phyloP scores from a whole-genome alignment of 2,888 invertebrate genomes.

The Rhagonycha lutea region DNA sequence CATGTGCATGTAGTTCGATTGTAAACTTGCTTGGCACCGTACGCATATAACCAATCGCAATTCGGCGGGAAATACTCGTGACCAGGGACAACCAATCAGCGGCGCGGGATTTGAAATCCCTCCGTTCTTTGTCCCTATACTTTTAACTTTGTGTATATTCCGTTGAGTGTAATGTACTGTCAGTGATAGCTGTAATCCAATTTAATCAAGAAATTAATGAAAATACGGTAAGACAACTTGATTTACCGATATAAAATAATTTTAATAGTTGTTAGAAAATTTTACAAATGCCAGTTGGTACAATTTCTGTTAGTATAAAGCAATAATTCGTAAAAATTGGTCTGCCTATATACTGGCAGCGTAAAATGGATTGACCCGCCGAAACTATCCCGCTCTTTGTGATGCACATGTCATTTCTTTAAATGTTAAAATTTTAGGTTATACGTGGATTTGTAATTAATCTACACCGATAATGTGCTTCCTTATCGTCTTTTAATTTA shows the following conservation, averaged over 20 bases:
- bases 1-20: conserved; percentile 43
- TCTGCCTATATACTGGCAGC: conserved; percentile 29
- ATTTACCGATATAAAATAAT: conserved; percentile 68
- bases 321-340: conserved; percentile 38
- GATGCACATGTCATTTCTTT: conserved; percentile 42
- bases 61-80: conserved; percentile 54
- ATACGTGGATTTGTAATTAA: conserved; percentile 5
- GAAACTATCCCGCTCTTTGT: conserved; percentile 54
- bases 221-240: conserved; percentile 69
- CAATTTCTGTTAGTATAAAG: conserved; percentile 51
- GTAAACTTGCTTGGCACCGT: conserved; percentile 15
- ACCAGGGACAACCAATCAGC: conserved; percentile 48
- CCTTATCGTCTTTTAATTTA: not conserved
- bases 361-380: conserved; percentile 52
- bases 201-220: conserved; percentile 71
- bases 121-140: conserved; percentile 51
- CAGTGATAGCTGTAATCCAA: conserved; percentile 48
- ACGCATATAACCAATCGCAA: conserved; percentile 44
- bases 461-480: not conserved
- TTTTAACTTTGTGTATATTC: conserved; percentile 56
- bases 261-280: conserved; percentile 62
- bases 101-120: conserved; percentile 55
- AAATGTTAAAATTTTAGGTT: conserved; percentile 21
- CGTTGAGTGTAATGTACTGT: conserved; percentile 55
- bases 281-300: conserved; percentile 39